A percentile compares a stretch with the other conserved stretches of the same genome.
Conservation (phyloP, 2,113 vertebrate genomes). For the Neoarius graeffei region DNA sequence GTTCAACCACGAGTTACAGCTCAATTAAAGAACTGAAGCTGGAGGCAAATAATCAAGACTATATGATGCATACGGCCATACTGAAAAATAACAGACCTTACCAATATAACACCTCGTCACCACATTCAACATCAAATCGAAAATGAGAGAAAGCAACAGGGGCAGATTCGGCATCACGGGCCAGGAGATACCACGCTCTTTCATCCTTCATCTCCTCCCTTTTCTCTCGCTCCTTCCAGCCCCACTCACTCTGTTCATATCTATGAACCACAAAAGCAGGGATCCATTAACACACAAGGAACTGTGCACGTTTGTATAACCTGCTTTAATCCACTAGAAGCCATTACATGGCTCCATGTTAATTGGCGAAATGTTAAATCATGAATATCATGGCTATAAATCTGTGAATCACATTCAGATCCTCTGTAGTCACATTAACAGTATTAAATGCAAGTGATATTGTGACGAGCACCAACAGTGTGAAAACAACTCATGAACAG, state of each 20-base stretch:
- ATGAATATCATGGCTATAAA: neutral
- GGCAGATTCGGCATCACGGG: conserved; percentile 74
- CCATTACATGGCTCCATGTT: neutral
- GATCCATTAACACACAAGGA: neutral
- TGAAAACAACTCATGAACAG: neutral
- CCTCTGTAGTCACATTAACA: neutral
- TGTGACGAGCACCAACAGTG: neutral
- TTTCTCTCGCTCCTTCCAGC: conserved; percentile 93
- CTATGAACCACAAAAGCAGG: conserved; percentile 61
- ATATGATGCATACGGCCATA: neutral
- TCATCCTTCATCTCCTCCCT: conserved; percentile 90
- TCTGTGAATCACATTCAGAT: neutral
- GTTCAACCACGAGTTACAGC: neutral
- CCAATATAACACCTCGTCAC: conserved; percentile 93
- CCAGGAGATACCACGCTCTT: conserved; percentile 89
- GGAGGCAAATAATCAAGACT: neutral
- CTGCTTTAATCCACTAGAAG: neutral
- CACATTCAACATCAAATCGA: conserved; percentile 89
- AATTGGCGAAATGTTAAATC: neutral
- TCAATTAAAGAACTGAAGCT: neutral
- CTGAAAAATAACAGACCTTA: conserved; percentile 55
- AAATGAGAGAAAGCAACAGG: conserved; percentile 92
- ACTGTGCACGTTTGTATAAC: neutral
- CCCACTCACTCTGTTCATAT: conserved; percentile 93
- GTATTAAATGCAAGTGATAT: neutral